phyloP scores from a whole-genome alignment of 1,140 invertebrate species.

The Brachionus rubens region DNA sequence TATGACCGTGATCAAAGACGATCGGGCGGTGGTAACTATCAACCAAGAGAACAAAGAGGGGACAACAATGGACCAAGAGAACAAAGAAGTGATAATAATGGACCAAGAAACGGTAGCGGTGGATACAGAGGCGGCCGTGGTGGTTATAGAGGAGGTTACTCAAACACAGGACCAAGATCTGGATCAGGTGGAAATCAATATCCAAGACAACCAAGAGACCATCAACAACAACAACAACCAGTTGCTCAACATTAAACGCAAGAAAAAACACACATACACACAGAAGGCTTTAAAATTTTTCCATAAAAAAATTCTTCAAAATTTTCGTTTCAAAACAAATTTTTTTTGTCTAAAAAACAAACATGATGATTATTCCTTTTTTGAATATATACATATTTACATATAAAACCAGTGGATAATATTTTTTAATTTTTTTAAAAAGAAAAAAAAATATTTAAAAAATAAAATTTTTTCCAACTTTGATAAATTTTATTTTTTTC shows the following conservation, averaged over 20 bases:
- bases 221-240: not conserved
- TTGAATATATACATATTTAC: constrained; percentile 40
- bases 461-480: constrained; percentile 32
- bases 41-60: constrained; percentile 9
- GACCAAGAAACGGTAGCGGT: constrained; percentile 19
- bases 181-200: constrained; percentile 19
- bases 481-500: not conserved
- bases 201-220: not conserved
- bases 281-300: no score
- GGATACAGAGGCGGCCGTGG: constrained; percentile 12
- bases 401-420: constrained; percentile 39
- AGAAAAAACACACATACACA: no score
- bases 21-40: constrained; percentile 25
- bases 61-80: no score
- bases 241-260: constrained; percentile 15
- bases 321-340: no score
- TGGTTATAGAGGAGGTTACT: constrained; percentile 8
- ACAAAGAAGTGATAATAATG: not conserved
- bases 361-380: constrained; percentile 12
- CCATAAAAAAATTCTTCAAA: not conserved
- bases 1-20: constrained; percentile 31
- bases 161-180: constrained; percentile 18
- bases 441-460: constrained; percentile 32
- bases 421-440: constrained; percentile 34
- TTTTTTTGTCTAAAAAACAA: no score